These are phyloP conservation scores for Rhopalosiphum maidis DNA, from an alignment of 1,140 invertebrate species.

Conservation along the genomic window DNA sequence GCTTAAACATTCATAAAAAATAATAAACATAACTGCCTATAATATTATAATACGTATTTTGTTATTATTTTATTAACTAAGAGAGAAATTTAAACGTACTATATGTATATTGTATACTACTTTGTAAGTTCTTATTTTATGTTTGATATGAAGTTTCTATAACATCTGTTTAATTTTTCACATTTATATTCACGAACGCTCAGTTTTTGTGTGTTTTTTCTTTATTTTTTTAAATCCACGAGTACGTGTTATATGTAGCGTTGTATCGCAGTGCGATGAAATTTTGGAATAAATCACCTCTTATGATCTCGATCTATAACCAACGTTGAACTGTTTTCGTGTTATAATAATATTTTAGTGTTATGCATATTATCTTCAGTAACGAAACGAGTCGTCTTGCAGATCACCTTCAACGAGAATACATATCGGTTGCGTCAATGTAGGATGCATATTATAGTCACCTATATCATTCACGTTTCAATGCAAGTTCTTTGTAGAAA, in stretches of 20 bases:
- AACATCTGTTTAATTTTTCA: background rate
- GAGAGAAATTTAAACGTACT: background rate
- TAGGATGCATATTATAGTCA: background rate
- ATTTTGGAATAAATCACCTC: background rate
- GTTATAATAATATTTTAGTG: background rate
- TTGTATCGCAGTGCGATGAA: background rate
- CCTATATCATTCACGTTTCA: background rate
- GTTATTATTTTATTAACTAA: background rate
- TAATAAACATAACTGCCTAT: background rate
- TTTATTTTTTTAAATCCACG: background rate
- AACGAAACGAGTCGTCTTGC: background rate
- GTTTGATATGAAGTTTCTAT: background rate
- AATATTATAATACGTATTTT: background rate
- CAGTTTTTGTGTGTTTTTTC: background rate
- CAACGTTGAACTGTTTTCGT: background rate
- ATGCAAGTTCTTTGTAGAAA: background rate
- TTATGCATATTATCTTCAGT: background rate
- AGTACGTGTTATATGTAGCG: background rate
- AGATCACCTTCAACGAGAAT: background rate
- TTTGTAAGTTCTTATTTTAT: background rate
- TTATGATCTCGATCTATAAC: background rate
- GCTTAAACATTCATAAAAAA: conserved; percentile 1
- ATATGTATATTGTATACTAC: background rate
- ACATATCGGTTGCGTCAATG: background rate
- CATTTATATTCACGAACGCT: background rate